These are phyloP conservation scores for Sigmodon hispidus DNA, from an alignment of 2,113 vertebrate genomes.

Conservation along the genomic window DNA sequence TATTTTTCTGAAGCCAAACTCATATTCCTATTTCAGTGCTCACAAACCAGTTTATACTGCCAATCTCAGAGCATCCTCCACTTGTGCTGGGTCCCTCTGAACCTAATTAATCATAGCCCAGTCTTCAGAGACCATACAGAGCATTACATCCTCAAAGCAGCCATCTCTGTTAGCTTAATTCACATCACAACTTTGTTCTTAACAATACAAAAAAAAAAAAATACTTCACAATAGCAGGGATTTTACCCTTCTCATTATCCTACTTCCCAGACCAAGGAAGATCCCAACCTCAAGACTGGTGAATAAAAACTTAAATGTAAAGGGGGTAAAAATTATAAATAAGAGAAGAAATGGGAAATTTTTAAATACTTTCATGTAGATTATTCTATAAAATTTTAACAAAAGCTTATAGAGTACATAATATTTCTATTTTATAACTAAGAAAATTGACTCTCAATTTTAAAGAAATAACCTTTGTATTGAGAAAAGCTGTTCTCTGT, in stretches of 20 bases:
- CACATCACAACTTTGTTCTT: not conserved
- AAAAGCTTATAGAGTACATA: not conserved
- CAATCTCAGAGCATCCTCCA: not conserved
- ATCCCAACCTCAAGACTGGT: not conserved
- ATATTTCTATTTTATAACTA: not conserved
- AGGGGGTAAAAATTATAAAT: not conserved
- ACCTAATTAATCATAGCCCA: conserved; percentile 4
- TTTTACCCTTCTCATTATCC: not conserved
- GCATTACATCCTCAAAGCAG: not conserved
- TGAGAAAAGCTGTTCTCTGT: not conserved
- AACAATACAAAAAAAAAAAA: not conserved
- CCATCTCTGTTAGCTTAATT: not conserved
- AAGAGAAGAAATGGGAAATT: not conserved
- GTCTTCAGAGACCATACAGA: not conserved
- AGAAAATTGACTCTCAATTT: not conserved
- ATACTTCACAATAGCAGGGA: not conserved
- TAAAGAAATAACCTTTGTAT: not conserved
- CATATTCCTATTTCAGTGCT: not conserved
- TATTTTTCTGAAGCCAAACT: not conserved
- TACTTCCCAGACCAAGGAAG: not conserved
- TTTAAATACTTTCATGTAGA: not conserved
- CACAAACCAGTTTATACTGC: not conserved
- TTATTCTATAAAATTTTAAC: conserved; percentile 1
- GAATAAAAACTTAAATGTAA: not conserved
- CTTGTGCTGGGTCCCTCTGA: not conserved